These are phyloP conservation scores for Echiichthys vipera DNA, from an alignment of 2,797 vertebrate genomes.

Conservation along the genomic window DNA sequence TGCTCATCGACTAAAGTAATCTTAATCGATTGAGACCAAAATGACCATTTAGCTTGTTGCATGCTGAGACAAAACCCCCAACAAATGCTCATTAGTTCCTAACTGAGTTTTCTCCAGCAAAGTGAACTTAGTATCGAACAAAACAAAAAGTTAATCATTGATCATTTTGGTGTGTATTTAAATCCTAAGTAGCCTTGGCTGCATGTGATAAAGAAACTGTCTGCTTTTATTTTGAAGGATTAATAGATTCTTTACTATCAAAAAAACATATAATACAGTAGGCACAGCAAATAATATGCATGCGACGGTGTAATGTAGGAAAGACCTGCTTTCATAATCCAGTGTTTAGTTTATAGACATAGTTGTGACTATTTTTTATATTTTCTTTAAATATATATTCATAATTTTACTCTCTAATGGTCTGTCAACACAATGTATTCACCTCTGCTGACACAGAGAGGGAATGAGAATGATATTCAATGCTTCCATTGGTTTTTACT, in stretches of 20 bases:
- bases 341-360: neutral
- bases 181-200: neutral
- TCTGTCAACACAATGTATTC: neutral
- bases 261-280: neutral
- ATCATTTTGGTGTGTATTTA: neutral
- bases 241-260: neutral
- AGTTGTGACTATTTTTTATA: too few species aligned
- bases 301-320: too few species aligned
- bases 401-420: neutral
- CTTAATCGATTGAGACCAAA: too few species aligned
- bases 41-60: neutral
- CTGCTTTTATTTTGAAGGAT: conserved; percentile 9
- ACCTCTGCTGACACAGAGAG: fast-evolving
- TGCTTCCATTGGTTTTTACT: neutral
- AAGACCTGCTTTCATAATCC: neutral
- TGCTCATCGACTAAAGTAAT: too few species aligned
- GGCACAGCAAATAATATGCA: too few species aligned
- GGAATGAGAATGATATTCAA: neutral
- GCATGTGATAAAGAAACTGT: too few species aligned
- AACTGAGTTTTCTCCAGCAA: neutral
- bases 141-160: neutral
- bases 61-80: neutral
- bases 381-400: neutral
- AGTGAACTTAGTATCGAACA: neutral
- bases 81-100: neutral